A percentile compares a stretch with the other conserved stretches of the same genome.
Conservation (phyloP, 2,797 vertebrate species). For the Eidolon dupreanum region DNA sequence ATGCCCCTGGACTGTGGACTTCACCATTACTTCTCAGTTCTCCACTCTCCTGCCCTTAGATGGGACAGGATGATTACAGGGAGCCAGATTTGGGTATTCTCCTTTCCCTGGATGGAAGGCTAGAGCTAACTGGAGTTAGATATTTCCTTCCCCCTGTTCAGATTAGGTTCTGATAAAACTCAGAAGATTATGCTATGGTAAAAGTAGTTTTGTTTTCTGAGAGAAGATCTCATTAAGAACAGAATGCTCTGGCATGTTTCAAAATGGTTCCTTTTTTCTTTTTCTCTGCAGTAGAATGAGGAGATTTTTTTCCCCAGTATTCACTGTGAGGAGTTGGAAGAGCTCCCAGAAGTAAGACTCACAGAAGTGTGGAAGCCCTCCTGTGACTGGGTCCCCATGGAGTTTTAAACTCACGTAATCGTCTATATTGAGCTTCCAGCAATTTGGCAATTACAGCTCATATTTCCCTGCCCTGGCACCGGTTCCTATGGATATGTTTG, state of each 20-base stretch:
- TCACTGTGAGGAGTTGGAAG: neutral
- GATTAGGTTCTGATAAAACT: neutral
- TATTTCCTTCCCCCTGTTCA: neutral
- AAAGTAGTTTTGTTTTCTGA: neutral
- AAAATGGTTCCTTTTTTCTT: neutral
- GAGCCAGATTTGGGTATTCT: neutral
- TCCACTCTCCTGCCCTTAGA: neutral
- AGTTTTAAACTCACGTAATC: neutral
- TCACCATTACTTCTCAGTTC: neutral
- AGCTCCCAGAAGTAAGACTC: neutral
- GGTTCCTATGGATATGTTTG: neutral
- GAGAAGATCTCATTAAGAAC: neutral
- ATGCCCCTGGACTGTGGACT: neutral
- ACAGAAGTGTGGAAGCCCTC: neutral
- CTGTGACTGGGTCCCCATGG: neutral
- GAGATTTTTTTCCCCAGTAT: neutral
- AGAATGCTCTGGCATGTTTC: neutral
- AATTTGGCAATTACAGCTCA: neutral
- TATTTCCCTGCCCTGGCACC: neutral
- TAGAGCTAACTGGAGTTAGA: neutral
- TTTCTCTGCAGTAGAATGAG: neutral
- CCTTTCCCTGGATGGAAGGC: neutral
- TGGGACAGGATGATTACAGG: neutral
- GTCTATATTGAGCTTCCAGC: neutral
- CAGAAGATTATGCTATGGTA: neutral